phyloP scores from a whole-genome alignment of 2,888 invertebrate genomes.

The Hyposoter dolosus region DNA sequence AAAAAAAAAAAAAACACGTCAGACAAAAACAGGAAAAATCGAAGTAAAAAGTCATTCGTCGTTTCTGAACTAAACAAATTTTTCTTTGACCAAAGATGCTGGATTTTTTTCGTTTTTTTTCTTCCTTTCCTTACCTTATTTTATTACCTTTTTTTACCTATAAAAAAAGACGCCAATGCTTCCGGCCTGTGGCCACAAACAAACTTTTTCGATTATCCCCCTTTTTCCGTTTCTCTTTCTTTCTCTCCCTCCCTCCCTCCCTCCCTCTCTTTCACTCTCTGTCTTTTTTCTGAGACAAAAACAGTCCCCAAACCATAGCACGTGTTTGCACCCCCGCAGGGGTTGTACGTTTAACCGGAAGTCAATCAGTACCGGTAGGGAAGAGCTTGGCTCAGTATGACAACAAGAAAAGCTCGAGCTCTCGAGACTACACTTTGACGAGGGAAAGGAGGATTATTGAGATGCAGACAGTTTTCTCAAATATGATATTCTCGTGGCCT shows the following conservation, averaged over 20 bases:
- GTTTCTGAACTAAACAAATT: background rate
- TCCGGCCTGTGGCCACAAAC: constrained; percentile 19
- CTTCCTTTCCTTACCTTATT: background rate
- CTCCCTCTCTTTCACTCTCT: background rate
- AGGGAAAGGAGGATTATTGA: constrained; percentile 22
- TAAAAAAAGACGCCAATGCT: background rate
- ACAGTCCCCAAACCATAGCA: background rate
- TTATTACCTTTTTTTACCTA: background rate
- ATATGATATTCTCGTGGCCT: constrained; percentile 12
- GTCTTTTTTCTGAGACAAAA: background rate
- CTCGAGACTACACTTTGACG: background rate
- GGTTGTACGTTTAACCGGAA: constrained; percentile 38
- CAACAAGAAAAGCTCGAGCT: constrained; percentile 29
- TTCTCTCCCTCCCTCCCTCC: no score
- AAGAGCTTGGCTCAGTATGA: constrained; percentile 11
- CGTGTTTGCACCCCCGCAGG: background rate
- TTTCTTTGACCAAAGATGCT: background rate
- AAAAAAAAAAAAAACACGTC: background rate
- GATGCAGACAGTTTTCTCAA: background rate
- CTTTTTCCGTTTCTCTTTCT: background rate
- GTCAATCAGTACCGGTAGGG: constrained; percentile 55
- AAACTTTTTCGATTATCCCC: constrained; percentile 12
- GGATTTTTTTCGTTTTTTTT: background rate
- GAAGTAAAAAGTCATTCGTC: background rate
- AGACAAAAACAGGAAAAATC: background rate